Evolutionary conservation across 2,113 vertebrate genomes (phyloP).

Genomic region (Thoracochromis brauschi): DNA sequence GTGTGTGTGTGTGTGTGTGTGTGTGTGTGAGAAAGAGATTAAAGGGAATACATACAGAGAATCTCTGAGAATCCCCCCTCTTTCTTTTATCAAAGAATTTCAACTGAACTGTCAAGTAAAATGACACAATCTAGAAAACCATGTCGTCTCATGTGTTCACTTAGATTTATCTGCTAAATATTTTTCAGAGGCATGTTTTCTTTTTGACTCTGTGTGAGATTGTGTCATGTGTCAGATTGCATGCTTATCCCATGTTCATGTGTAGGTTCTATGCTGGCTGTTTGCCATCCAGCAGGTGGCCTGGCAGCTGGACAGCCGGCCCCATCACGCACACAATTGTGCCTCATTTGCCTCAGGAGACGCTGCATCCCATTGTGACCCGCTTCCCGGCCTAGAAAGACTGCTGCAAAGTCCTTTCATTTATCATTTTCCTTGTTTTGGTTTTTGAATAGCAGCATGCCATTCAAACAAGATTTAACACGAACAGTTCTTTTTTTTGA

Average conservation of each 20-base stretch:
- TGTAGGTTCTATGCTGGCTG: neutral
- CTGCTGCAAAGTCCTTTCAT: neutral
- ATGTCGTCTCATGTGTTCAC: neutral
- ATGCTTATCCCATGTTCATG: neutral
- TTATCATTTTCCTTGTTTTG: neutral
- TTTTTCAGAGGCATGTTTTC: neutral
- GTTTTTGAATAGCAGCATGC: neutral
- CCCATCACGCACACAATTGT: constrained; percentile 17
- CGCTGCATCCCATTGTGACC: neutral
- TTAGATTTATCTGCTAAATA: neutral
- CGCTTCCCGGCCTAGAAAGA: neutral
- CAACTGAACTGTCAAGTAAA: neutral
- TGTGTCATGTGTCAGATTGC: neutral
- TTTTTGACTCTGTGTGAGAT: neutral
- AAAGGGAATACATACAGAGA: neutral
- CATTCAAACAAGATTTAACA: neutral
- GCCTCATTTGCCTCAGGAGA: neutral
- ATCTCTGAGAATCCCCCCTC: neutral
- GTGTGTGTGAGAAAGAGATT: neutral
- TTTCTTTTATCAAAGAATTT: neutral
- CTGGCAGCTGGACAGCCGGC: neutral
- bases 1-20: neutral
- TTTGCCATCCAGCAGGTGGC: constrained; percentile 24
- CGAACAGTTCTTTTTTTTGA: accelerated
- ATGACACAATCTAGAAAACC: neutral